A percentile compares a stretch with the other conserved stretches of the same genome.
phyloP scores from a whole-genome alignment of 2,888 invertebrate genomes.

The Orthonevra nobilis region DNA sequence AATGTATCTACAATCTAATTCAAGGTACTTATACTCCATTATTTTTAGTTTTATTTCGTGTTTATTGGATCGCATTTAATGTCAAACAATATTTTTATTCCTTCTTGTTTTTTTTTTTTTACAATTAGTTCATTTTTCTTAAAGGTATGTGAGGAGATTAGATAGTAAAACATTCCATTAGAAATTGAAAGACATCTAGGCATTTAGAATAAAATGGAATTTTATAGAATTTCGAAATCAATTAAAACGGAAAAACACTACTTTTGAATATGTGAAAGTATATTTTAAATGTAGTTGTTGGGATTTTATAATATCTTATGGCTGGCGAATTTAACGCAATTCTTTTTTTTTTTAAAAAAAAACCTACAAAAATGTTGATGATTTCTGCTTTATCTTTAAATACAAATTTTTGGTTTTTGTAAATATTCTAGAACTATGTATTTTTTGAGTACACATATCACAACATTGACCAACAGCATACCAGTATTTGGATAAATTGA shows the following conservation, averaged over 20 bases:
- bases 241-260: background rate
- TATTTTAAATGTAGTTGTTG: slow-evolving; percentile 4
- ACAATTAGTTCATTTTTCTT: slow-evolving; percentile 21
- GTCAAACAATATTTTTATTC: slow-evolving; percentile 33
- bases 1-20: slow-evolving; percentile 76
- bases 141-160: slow-evolving; percentile 17
- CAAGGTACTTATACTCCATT: slow-evolving; percentile 80
- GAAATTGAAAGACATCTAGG: slow-evolving; percentile 42
- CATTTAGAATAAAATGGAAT: slow-evolving; percentile 17
- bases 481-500: background rate
- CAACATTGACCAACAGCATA: slow-evolving; percentile 60
- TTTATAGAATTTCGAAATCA: too few species aligned
- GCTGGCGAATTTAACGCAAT: slow-evolving; percentile 32
- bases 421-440: slow-evolving; percentile 63
- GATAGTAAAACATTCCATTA: slow-evolving; percentile 22
- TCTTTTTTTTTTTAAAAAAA: too few species aligned
- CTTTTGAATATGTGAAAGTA: slow-evolving; percentile 1
- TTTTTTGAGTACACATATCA: slow-evolving; percentile 67
- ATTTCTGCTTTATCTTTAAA: slow-evolving; percentile 39
- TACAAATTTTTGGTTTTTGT: slow-evolving; percentile 45
- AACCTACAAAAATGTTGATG: slow-evolving; percentile 59
- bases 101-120: slow-evolving; percentile 7
- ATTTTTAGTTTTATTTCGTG: slow-evolving; percentile 68
- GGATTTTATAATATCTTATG: slow-evolving; percentile 30
- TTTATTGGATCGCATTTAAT: slow-evolving; percentile 49